Evolutionary conservation across 2,113 vertebrate genomes (phyloP).

Genomic region (Podocnemis expansa): DNA sequence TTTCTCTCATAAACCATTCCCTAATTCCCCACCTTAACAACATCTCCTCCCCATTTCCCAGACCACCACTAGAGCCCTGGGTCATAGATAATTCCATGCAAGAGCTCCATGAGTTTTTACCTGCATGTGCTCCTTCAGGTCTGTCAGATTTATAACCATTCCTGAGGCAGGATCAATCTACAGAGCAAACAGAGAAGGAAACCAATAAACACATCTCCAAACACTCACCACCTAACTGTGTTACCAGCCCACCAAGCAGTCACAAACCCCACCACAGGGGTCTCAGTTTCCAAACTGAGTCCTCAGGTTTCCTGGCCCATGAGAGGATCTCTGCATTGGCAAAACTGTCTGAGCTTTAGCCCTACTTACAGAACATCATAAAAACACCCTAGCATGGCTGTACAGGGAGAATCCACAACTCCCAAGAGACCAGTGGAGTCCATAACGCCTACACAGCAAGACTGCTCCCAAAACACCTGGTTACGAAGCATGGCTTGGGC

Average conservation of each 20-base stretch:
- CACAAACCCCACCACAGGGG: background rate
- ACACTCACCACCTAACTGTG: background rate
- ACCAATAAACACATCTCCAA: background rate
- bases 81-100: background rate
- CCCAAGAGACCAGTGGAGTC: background rate
- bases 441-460: background rate
- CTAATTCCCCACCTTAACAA: background rate
- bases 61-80: background rate
- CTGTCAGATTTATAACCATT: conserved; percentile 95
- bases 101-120: conserved; percentile 65
- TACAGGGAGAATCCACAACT: background rate
- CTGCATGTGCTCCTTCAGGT: conserved; percentile 89
- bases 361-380: background rate
- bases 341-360: accelerated
- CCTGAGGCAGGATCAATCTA: conserved; percentile 90
- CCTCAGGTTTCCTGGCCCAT: background rate
- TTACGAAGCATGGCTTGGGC: background rate
- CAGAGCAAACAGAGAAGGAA: conserved; percentile 39
- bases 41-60: background rate
- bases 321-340: background rate
- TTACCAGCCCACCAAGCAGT: background rate
- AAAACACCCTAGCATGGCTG: background rate
- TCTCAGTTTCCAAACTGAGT: background rate
- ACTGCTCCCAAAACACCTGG: background rate
- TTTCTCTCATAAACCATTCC: background rate